Conservation (phyloP, 2,888 invertebrate species). For the Thereva nobilitata region DNA sequence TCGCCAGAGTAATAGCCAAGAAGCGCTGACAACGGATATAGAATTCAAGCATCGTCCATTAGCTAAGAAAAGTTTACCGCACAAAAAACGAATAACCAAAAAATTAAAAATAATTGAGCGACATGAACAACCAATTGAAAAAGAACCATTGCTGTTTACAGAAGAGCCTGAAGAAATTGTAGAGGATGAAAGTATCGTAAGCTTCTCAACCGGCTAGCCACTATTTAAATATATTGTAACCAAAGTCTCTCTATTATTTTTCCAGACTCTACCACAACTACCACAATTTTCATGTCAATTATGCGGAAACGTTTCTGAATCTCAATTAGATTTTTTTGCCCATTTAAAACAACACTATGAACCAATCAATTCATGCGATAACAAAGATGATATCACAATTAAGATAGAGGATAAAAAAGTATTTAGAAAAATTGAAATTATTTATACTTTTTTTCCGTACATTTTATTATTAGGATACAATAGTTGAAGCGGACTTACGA, state of each 20-base stretch:
- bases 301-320: constrained; percentile 74
- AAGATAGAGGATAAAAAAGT: constrained; percentile 11
- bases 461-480: not conserved
- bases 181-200: constrained; percentile 35
- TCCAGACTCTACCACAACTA: constrained; percentile 12
- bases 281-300: constrained; percentile 67
- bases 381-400: constrained; percentile 37
- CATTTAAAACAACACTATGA: constrained; percentile 84
- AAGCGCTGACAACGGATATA: constrained; percentile 7
- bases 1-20: constrained; percentile 4
- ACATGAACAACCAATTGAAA: not conserved
- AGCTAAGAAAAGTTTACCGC: constrained; percentile 74
- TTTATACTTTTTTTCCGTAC: not conserved
- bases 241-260: constrained; percentile 3
- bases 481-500: constrained; percentile 45
- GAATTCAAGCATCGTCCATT: constrained; percentile 26
- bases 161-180: constrained; percentile 13
- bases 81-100: constrained; percentile 82
- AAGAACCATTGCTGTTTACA: not conserved
- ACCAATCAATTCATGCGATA: constrained; percentile 54
- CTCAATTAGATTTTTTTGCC: constrained; percentile 82
- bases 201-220: not conserved
- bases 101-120: constrained; percentile 64
- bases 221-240: not conserved
- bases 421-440: not conserved